Evolutionary conservation across 2,113 vertebrate species (phyloP).

Genomic region (Benitochromis conjunctus): DNA sequence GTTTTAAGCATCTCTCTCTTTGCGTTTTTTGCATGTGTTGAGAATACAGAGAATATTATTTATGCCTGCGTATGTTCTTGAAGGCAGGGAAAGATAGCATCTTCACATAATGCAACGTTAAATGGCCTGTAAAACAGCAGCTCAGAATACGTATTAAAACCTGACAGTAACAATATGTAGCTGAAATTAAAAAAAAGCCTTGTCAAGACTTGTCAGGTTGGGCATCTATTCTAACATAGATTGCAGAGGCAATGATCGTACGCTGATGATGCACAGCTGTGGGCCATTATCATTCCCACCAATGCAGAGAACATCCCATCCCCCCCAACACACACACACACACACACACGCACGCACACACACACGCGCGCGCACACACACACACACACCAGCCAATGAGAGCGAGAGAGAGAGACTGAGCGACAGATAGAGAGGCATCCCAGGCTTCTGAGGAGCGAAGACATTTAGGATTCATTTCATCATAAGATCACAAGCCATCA

Average conservation of each 20-base stretch:
- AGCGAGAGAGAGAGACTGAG: neutral
- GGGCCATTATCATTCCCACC: slow-evolving; percentile 15
- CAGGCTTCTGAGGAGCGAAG: slow-evolving; percentile 15
- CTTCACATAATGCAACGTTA: neutral
- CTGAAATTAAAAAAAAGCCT: slow-evolving; percentile 4
- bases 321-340: neutral
- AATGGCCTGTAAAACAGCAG: neutral
- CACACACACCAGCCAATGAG: neutral
- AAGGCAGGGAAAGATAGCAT: neutral
- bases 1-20: neutral
- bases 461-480: slow-evolving; percentile 61
- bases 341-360: neutral
- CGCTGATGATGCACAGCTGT: slow-evolving; percentile 34
- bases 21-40: neutral
- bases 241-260: slow-evolving; percentile 31
- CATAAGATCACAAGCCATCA: slow-evolving; percentile 46
- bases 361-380: neutral
- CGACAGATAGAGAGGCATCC: neutral
- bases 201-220: slow-evolving; percentile 14
- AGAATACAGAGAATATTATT: neutral
- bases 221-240: slow-evolving; percentile 33
- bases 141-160: neutral
- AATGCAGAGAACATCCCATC: neutral
- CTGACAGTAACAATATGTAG: slow-evolving; percentile 4
- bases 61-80: neutral